Evolutionary conservation across 2,797 vertebrate genomes (phyloP), one percentile per base, ranked within the genome.

Genomic region (Oreonectes daqikongensis): DNA sequence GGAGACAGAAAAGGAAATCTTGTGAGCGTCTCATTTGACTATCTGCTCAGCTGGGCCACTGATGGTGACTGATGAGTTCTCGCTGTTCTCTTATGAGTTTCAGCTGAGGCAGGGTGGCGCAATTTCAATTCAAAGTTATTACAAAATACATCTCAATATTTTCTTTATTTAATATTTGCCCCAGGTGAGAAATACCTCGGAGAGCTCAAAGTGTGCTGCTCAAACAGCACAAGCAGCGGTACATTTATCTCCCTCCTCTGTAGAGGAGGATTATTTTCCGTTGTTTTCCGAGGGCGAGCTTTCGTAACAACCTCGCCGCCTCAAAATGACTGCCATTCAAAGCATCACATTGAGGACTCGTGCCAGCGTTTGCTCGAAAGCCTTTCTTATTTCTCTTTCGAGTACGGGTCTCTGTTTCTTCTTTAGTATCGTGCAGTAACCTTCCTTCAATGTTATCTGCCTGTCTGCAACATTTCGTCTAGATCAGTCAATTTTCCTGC

Each of bases 71-170:
- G 88, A 91, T 86, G 86, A 88, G 84, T 91, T 84, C 87, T 90
- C 88, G 89, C 91, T 91, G 90, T 91, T 88, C 83, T 89, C 90
- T 92, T 92, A 92, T 92, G 90, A 92, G 89, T 91, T 91, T 89
- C 84, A 83, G 67, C 74, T 28, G 85, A 88, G 88, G 89, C 89
- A 88, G 86, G 83, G 81, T 86, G 90, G 89, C 87, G 89, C 85
- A 85, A 85, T 86, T 87, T 89, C 71, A 60, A 61, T 72, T 60
- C 64, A 66, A 73, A 83, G 60, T 69, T 75, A 72, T 75, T 77
- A 69, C 72, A 79, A 72, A 79, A 80, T 69, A 74, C 46, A 81
- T 57, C 71, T 63, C 48, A 55, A 61, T 65, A 57, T 73, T 60
- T 76, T 42, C 40, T 69, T 65, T 55, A 38, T 40, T 40, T 66